phyloP scores from a whole-genome alignment of 2,797 vertebrate genomes.

The Podarcis lilfordi region DNA sequence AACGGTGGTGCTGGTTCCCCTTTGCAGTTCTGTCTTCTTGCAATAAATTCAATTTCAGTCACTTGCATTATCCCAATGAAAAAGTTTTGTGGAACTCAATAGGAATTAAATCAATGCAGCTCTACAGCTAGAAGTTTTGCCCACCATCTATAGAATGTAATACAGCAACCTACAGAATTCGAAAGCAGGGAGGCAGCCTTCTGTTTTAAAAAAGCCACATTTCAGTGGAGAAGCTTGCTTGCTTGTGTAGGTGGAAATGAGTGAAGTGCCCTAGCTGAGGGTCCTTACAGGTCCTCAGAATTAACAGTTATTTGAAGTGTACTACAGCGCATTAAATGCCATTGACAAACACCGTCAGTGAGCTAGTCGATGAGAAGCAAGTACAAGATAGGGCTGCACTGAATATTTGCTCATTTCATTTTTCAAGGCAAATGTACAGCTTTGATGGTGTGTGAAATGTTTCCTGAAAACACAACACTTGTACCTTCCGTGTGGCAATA shows the following conservation, averaged over 20 bases:
- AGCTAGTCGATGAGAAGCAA: background rate
- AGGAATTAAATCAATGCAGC: slow-evolving; percentile 10
- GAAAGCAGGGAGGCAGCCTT: background rate
- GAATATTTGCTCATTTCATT: background rate
- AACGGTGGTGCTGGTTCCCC: slow-evolving; percentile 12
- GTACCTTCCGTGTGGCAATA: background rate
- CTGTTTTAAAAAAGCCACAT: background rate
- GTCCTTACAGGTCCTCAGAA: background rate
- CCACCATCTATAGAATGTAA: background rate
- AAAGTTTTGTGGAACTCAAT: slow-evolving; percentile 1
- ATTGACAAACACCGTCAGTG: background rate
- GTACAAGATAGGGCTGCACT: background rate
- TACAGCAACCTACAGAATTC: background rate
- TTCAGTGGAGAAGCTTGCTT: background rate
- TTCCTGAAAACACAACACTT: background rate
- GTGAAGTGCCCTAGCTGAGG: background rate
- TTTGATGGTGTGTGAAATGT: background rate
- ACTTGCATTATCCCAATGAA: background rate
- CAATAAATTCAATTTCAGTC: slow-evolving; percentile 27
- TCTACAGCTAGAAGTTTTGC: slow-evolving; percentile 18
- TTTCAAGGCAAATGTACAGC: background rate
- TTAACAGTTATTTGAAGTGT: background rate
- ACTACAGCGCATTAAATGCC: slow-evolving; percentile 24
- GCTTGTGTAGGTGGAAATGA: background rate
- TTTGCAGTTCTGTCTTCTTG: background rate